Percentiles rank a stretch among this genome's conserved stretches.
Evolutionary conservation across 2,888 invertebrate genomes (phyloP).

Genomic region (Reticulitermes lucifugus): DNA sequence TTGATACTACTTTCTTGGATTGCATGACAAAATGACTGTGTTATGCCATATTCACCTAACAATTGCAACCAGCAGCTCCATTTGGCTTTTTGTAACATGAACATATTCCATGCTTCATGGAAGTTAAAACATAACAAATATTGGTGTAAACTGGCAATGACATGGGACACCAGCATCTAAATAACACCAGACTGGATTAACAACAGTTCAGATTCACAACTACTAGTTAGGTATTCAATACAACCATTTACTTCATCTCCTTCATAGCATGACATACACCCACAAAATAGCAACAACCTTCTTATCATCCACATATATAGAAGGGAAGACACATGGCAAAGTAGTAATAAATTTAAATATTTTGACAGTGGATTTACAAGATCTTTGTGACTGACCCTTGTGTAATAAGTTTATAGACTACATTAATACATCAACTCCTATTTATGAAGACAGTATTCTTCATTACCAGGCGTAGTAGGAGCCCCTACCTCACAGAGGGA

Average conservation of each 20-base stretch:
- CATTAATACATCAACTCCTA: neutral
- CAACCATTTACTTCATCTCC: conserved; percentile 3
- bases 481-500: neutral
- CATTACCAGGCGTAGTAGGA: neutral
- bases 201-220: conserved; percentile 14
- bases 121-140: conserved; percentile 16
- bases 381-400: neutral
- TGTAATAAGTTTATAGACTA: neutral
- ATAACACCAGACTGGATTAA: conserved; percentile 3
- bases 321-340: conserved; percentile 28
- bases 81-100: neutral
- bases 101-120: neutral
- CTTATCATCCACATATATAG: neutral
- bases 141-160: neutral
- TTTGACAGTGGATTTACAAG: neutral
- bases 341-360: neutral
- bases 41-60: neutral
- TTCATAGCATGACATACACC: neutral
- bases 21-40: neutral
- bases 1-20: neutral
- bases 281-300: conserved; percentile 29
- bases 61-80: neutral
- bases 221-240: neutral
- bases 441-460: neutral
- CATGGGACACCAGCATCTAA: neutral